These are phyloP conservation scores for Oceanites oceanicus DNA, from an alignment of 2,113 vertebrate genomes.

Conservation along the genomic window DNA sequence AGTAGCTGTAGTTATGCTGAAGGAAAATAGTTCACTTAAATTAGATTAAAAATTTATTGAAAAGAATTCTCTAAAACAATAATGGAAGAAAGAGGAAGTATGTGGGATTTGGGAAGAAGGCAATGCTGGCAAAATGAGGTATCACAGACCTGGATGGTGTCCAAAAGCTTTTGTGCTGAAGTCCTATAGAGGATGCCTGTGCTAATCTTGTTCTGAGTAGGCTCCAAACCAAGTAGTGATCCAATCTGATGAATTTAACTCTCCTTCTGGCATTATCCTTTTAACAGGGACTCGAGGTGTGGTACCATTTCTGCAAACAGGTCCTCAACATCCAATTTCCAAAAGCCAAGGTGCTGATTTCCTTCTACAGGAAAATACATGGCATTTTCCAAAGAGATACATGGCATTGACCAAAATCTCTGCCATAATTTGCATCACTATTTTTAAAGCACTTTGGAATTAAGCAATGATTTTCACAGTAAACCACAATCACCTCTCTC, in stretches of 20 bases:
- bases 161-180: neutral
- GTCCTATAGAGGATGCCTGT: neutral
- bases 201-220: neutral
- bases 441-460: neutral
- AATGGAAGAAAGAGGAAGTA: neutral
- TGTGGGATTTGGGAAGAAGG: neutral
- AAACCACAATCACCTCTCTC: neutral
- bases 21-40: neutral
- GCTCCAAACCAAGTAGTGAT: neutral
- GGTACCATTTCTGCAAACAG: neutral
- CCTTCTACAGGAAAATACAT: neutral
- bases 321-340: neutral
- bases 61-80: neutral
- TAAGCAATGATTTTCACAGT: neutral
- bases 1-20: neutral
- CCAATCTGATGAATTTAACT: neutral
- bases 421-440: neutral
- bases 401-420: neutral
- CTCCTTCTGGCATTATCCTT: neutral
- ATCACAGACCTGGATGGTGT: neutral
- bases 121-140: neutral
- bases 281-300: rapidly evolving
- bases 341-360: neutral
- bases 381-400: neutral
- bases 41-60: neutral